Evolutionary conservation across 1,140 invertebrate species (phyloP).

Genomic region (Pemphigus obesinymphae): DNA sequence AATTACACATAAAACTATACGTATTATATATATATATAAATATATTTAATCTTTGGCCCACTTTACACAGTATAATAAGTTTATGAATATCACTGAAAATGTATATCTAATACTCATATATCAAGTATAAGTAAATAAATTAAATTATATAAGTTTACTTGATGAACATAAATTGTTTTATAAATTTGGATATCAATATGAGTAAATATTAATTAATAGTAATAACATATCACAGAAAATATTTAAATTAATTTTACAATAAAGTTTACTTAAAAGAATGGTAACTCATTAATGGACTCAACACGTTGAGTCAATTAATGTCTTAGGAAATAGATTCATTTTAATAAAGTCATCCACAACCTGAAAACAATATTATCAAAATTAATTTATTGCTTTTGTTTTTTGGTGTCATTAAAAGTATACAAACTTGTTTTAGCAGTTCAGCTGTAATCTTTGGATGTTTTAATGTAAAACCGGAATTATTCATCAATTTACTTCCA

Average conservation of each 20-base stretch:
- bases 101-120: background rate
- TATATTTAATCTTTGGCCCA: slow-evolving; percentile 30
- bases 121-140: background rate
- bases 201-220: slow-evolving; percentile 10
- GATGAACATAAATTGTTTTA: background rate
- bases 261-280: slow-evolving; percentile 6
- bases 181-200: background rate
- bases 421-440: slow-evolving; percentile 58
- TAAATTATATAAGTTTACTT: background rate
- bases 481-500: slow-evolving; percentile 59
- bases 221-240: slow-evolving; percentile 29
- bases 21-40: no score
- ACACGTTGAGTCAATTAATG: background rate
- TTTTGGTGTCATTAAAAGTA: background rate
- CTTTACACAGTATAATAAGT: background rate
- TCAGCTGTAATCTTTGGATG: slow-evolving; percentile 60
- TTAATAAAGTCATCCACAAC: slow-evolving; percentile 64
- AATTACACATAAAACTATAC: no score
- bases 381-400: no score
- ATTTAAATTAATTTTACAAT: background rate
- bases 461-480: slow-evolving; percentile 55
- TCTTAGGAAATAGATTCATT: slow-evolving; percentile 66
- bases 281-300: slow-evolving; percentile 35
- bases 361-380: slow-evolving; percentile 51
- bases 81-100: background rate